These are phyloP conservation scores for Troilus luridus DNA, from an alignment of 2,888 invertebrate species.

Conservation along the genomic window DNA sequence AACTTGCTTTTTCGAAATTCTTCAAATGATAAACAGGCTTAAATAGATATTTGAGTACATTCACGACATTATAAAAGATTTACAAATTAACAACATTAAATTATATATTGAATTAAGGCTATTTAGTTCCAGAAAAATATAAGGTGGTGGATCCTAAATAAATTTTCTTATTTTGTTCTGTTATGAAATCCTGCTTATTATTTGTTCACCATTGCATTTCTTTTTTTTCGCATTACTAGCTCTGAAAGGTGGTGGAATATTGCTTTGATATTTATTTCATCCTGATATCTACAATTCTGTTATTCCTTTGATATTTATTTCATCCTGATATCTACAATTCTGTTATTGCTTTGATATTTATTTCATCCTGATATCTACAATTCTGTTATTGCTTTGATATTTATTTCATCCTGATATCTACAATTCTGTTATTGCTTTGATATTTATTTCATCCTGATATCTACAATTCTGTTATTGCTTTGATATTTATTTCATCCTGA, in stretches of 20 bases:
- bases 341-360: not conserved
- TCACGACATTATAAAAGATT: not conserved
- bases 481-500: not conserved
- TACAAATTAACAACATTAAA: not conserved
- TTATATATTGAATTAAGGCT: not conserved
- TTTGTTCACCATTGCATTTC: not conserved
- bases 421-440: not conserved
- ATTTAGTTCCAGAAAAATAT: not conserved
- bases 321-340: no score
- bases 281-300: no score
- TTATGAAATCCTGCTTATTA: not conserved
- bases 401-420: not conserved
- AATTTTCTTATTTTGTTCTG: not conserved
- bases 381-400: not conserved
- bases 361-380: not conserved
- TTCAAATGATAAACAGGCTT: not conserved
- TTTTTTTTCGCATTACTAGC: not conserved
- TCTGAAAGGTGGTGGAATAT: not conserved
- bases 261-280: not conserved
- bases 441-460: not conserved
- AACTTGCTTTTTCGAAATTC: not conserved
- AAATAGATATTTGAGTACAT: not conserved
- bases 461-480: no score
- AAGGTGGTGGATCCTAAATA: constrained; percentile 8
- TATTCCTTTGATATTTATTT: not conserved